Base-by-base conservation (phyloP, 2,888 invertebrate species). In the Lordiphosa fenestrarum region DNA sequence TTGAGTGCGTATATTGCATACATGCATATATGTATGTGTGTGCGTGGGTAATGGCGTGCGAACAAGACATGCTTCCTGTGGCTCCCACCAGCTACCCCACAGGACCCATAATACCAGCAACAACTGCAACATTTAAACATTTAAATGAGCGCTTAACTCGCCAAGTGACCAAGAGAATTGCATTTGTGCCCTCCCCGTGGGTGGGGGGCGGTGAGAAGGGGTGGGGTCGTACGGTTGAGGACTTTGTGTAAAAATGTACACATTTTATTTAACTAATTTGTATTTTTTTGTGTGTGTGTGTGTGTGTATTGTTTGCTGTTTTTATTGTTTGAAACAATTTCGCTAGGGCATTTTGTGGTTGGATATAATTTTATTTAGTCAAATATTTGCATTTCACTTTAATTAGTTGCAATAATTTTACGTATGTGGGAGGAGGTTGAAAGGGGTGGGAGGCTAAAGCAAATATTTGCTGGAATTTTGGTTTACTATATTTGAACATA, bases 351-450 rank as follows among this genome's bases (percentile, higher is more conserved):
- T 30, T 67, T 59, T 72, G 44, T 21, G 36, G 54, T 12, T 38
- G 54, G 25, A n/a, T 60, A 46, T 56, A 48, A 48, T 68, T 66
- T 62, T 69, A 71, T 75, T 63, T 56, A 59, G 57, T 66, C 58
- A 69, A 83, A 83, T 67, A 75, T 83, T 83, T 72, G 66, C 72
- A 64, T 80, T 80, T 66, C 63, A 59, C 56, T 80, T 80, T 66
- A 77, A 83, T 77, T 80, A 75, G 70, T 64, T 71, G 71, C 62
- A 60, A 61, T 66, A 64, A 64, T 71, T 64, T 56, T 53, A 38
- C 30, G 30, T 30, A 30, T 30, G 25, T 7, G 5, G 25, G 5
- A 7, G 6, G 1, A 5, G 25, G 7, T n/a, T n/a, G 6, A 7
- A 7, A 7, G 6, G 25, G 25, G 25, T 1, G 2, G 25, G 25